Evolutionary conservation across 2,797 vertebrate genomes (phyloP), one percentile per base, ranked within the genome.

Genomic region (Sebastes taczanowskii): DNA sequence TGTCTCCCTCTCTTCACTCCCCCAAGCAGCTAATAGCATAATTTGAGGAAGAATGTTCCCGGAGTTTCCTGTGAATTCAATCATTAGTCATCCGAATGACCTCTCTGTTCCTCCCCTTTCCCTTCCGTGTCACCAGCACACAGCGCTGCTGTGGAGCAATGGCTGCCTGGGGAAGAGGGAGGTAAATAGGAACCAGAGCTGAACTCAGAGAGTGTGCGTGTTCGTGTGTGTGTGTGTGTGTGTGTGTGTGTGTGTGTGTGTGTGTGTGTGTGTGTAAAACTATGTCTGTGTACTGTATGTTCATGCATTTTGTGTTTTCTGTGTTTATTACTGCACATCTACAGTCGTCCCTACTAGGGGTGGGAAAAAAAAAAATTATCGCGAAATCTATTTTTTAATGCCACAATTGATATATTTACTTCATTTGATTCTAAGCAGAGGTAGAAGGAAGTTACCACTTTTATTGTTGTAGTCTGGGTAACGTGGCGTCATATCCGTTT

Each of bases 31-130:
- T 97, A 97, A 98, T 97, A 96, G 97, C 97, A 98, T 98, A 97
- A 98, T 97, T 97, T 97, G 96, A 97, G 95, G 95, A 97, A 97
- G 97, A 98, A 98, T 97, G 96, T 96, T 97, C 95, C 94, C 91
- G 95, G 97, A 96, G 98, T 97, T 98, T 98, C 97, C 97, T 97
- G 97, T 96, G 96, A 98, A 97, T 97, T 97, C 96, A 96, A 95
- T 96, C 96, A 97, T 98, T 96, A 96, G 96, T 97, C 97, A 97
- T 96, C 95, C 95, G 90, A 96, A 96, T 95, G 95, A 97, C 95
- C 94, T 96, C 95, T 94, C 93, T 93, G 92, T 95, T 96, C 95
- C 95, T 94, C 95, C 95, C 84, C 78, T 89, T 87, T 87, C 81
- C 65, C 86, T 62, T 88, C 85, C 30, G 64, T 91, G 89, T 91